Percentiles rank a stretch among this genome's conserved stretches.
Evolutionary conservation across 2,888 invertebrate genomes (phyloP).

Genomic region (Gonocerus acuteangulatus): DNA sequence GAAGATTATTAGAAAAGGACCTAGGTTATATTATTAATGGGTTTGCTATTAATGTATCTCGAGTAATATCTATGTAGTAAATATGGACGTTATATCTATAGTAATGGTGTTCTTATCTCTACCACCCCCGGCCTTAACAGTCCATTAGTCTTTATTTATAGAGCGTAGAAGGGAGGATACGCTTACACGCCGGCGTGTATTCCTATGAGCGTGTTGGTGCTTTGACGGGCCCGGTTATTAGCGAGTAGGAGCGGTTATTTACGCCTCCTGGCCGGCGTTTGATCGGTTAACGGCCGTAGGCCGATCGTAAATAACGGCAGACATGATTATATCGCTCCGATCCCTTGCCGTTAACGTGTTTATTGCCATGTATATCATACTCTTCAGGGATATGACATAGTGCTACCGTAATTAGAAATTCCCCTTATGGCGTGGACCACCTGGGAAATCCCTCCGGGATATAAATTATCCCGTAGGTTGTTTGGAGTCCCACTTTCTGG

Average conservation of each 20-base stretch:
- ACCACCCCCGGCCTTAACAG: neutral
- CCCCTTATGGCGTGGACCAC: neutral
- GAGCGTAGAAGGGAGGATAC: neutral
- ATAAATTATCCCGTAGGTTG: too few species aligned
- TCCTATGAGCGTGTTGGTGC: too few species aligned
- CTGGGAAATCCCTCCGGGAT: neutral
- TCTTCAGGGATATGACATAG: neutral
- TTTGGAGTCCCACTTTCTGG: too few species aligned
- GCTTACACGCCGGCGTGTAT: too few species aligned
- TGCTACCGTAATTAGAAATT: conserved; percentile 9
- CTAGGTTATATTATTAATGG: neutral
- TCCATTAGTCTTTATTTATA: neutral
- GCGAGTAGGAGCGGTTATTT: neutral
- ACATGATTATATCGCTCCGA: conserved; percentile 8
- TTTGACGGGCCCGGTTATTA: too few species aligned
- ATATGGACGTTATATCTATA: neutral
- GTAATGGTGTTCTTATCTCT: neutral
- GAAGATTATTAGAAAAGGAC: neutral
- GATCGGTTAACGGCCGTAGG: neutral
- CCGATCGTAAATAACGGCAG: conserved; percentile 1
- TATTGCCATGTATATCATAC: neutral
- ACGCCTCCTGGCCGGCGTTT: neutral
- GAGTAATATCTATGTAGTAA: neutral
- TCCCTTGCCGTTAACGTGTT: conserved; percentile 12
- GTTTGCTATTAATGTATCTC: too few species aligned